These are phyloP conservation scores for Leptinotarsa defecta DNA, from an alignment of 1,140 invertebrate genomes.

Conservation along the genomic window DNA sequence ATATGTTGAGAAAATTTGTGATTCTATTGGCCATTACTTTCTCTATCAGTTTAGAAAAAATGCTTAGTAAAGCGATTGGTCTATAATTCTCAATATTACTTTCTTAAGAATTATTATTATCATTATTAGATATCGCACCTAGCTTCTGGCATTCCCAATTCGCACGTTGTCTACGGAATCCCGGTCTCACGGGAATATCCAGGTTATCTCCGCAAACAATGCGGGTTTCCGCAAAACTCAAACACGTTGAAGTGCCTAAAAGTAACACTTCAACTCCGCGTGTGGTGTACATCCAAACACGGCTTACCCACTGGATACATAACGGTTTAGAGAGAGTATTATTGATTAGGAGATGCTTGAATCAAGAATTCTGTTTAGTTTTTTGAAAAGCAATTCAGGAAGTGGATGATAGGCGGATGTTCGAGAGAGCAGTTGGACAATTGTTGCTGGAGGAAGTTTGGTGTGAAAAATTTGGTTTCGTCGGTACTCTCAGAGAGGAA, in stretches of 20 bases:
- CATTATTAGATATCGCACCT: not conserved
- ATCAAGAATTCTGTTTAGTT: not conserved
- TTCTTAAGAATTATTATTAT: too few relatives aligned
- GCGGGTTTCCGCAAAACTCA: slow-evolving; percentile 17
- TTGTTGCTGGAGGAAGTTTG: not conserved
- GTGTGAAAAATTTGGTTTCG: not conserved
- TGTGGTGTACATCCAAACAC: slow-evolving; percentile 21
- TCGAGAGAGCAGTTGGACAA: not conserved
- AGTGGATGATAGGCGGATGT: not conserved
- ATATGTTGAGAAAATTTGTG: too few relatives aligned
- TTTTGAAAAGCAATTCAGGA: slow-evolving; percentile 6
- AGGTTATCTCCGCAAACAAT: slow-evolving; percentile 11
- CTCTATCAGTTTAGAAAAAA: too few relatives aligned
- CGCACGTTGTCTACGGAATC: not conserved
- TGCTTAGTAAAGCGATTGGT: too few relatives aligned
- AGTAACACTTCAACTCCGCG: slow-evolving; percentile 15
- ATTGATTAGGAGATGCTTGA: not conserved
- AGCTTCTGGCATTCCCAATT: not conserved
- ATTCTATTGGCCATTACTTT: too few relatives aligned
- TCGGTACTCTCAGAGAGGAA: not conserved
- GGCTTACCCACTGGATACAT: slow-evolving; percentile 1
- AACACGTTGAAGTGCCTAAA: slow-evolving; percentile 7
- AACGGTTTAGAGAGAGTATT: not conserved
- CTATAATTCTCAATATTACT: too few relatives aligned
- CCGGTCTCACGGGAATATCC: slow-evolving; percentile 22